Conservation (phyloP, 2,797 vertebrate genomes). For the Chanos chanos region DNA sequence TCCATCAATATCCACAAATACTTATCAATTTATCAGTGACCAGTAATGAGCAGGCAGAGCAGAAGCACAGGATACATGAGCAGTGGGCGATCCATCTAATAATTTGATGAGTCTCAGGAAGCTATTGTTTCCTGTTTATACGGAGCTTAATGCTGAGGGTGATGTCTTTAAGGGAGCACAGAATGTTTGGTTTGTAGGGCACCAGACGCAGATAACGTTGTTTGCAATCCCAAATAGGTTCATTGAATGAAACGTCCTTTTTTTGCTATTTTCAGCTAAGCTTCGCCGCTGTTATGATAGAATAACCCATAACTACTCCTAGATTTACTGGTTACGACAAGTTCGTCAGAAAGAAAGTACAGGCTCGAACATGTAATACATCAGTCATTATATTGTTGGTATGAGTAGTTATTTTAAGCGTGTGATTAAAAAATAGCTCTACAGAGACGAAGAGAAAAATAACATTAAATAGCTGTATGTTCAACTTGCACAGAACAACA, state of each 20-base stretch:
- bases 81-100: constrained; percentile 14
- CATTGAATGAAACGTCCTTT: not conserved
- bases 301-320: constrained; percentile 3
- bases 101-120: constrained; percentile 41
- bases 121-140: constrained; percentile 44
- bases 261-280: constrained; percentile 3
- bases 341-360: no score
- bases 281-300: not conserved
- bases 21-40: no score
- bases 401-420: no score
- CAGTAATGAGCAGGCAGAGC: not conserved
- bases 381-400: no score
- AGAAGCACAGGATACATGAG: constrained; percentile 10
- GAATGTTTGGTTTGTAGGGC: constrained; percentile 30
- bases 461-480: no score
- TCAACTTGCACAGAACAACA: no score
- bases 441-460: no score
- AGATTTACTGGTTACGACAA: no score
- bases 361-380: no score
- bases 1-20: no score
- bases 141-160: constrained; percentile 7
- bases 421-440: no score
- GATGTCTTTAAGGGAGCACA: constrained; percentile 26
- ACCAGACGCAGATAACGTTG: constrained; percentile 9
- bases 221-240: constrained; percentile 6